Percentiles rank a stretch among this genome's conserved stretches.
These are phyloP conservation scores for Apis laboriosa DNA, from an alignment of 1,140 invertebrate genomes.

Conservation along the genomic window DNA sequence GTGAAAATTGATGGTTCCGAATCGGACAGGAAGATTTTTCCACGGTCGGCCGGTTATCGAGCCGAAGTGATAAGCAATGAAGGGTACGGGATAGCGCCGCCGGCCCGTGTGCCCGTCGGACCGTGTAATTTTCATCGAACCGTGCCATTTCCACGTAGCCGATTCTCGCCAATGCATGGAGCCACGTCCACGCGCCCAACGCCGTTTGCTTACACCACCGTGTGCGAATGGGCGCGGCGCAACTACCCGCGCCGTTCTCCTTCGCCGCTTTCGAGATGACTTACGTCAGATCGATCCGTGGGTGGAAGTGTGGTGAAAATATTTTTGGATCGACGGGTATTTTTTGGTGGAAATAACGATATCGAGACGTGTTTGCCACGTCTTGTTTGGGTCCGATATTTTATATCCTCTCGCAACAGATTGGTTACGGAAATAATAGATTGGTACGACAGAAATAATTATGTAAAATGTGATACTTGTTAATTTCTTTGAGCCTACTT, in stretches of 20 bases:
- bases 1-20: conserved; percentile 63
- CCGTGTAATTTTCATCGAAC: conserved; percentile 52
- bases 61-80: conserved; percentile 65
- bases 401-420: too few species aligned
- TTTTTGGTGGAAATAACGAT: too few species aligned
- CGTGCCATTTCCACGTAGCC: conserved; percentile 51
- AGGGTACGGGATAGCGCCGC: conserved; percentile 46
- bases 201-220: neutral
- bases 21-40: conserved; percentile 65
- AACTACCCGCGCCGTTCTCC: neutral
- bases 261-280: conserved; percentile 47
- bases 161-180: conserved; percentile 10
- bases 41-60: conserved; percentile 60
- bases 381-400: too few species aligned
- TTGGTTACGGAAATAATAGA: too few species aligned
- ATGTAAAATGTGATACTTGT: too few species aligned
- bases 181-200: conserved; percentile 8
- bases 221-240: neutral
- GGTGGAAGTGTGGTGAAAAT: conserved; percentile 9
- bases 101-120: conserved; percentile 29
- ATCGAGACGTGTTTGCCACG: too few species aligned
- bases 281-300: conserved; percentile 60
- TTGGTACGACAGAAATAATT: too few species aligned
- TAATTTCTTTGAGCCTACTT: too few species aligned
- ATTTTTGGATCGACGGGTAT: too few species aligned